Evolutionary conservation across 2,797 vertebrate genomes (phyloP).

Genomic region (Odontamblyopus lacepedii): DNA sequence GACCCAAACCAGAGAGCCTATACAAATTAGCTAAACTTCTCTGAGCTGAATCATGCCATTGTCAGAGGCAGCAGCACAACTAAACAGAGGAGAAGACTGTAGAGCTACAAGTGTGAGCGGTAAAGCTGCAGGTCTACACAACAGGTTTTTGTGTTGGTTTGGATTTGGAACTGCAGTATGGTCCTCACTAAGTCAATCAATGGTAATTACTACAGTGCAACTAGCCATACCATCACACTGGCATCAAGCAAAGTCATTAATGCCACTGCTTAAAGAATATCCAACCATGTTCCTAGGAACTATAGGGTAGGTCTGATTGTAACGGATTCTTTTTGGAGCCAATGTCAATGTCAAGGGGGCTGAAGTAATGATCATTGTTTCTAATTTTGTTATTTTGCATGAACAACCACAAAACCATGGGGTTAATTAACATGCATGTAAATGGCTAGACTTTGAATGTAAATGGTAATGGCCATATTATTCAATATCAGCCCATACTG

Average conservation of each 20-base stretch:
- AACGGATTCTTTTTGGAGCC: too few species aligned
- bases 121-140: not conserved
- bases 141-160: not conserved
- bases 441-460: not conserved
- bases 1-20: constrained; percentile 53
- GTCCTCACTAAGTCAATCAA: not conserved
- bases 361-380: not conserved
- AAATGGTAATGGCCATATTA: not conserved
- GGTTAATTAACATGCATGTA: not conserved
- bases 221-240: not conserved
- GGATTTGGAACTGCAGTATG: too few species aligned
- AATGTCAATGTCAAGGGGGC: too few species aligned
- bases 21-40: constrained; percentile 57
- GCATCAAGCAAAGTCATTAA: not conserved
- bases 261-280: not conserved
- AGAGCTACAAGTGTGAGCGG: not conserved
- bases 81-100: not conserved
- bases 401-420: too few species aligned
- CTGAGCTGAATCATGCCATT: constrained; percentile 54
- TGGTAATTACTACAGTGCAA: not conserved
- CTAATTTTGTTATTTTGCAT: not conserved
- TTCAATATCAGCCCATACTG: not conserved
- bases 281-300: not conserved
- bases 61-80: not conserved
- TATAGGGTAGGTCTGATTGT: not conserved